These are phyloP conservation scores for Stegodyphus dumicola DNA, from an alignment of 1,140 invertebrate genomes.

Conservation along the genomic window DNA sequence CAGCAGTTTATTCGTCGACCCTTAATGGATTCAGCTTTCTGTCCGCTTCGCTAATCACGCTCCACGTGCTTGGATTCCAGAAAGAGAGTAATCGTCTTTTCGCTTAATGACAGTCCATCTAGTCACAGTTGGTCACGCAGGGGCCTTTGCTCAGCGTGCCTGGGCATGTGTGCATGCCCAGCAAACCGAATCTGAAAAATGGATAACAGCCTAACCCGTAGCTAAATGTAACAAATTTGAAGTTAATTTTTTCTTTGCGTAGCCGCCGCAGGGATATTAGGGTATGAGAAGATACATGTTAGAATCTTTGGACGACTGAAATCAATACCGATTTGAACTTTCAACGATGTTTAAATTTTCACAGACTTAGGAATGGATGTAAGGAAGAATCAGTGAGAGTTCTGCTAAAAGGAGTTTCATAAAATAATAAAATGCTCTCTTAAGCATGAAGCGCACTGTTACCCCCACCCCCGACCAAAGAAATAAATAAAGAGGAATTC, in stretches of 20 bases:
- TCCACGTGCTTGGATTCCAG: constrained; percentile 35
- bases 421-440: no score
- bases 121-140: no score
- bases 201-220: neutral
- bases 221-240: neutral
- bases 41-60: constrained; percentile 13
- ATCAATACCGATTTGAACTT: no score
- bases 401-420: no score
- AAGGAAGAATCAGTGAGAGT: no score
- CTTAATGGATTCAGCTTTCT: constrained; percentile 37
- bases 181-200: neutral
- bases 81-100: neutral
- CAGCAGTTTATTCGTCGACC: constrained; percentile 17
- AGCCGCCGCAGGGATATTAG: neutral
- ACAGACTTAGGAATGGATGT: no score
- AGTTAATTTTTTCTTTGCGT: neutral
- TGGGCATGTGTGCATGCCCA: neutral
- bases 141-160: no score
- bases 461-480: no score
- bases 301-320: neutral
- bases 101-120: no score
- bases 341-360: no score
- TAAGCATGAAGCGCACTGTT: no score
- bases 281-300: neutral
- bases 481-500: no score